Conservation (phyloP, 2,888 invertebrate species). For the Girardia tigrina region DNA sequence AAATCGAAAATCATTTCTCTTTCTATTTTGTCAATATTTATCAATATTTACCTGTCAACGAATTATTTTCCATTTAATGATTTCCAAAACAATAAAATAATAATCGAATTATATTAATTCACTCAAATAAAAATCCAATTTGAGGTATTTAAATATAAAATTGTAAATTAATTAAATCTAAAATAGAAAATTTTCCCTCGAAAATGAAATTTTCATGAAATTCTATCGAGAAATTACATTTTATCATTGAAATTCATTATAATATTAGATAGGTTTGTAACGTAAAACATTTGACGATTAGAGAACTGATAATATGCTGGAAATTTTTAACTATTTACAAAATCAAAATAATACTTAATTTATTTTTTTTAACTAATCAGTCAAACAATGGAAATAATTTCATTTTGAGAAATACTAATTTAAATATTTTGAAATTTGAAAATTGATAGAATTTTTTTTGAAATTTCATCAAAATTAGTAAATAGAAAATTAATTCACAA, state of each 20-base stretch:
- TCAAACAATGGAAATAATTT: neutral
- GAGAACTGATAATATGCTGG: neutral
- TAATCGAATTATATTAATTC: neutral
- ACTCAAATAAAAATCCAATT: neutral
- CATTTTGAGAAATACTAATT: no score
- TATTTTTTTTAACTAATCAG: constrained; percentile 12
- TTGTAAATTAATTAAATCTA: neutral
- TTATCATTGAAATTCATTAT: neutral
- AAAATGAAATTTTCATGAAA: neutral
- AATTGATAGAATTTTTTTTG: no score
- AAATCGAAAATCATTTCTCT: no score
- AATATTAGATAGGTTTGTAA: neutral
- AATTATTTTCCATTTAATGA: neutral
- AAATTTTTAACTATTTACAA: constrained; percentile 23
- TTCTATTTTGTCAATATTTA: no score
- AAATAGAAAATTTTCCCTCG: neutral
- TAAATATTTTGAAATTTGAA: no score
- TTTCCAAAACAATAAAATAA: neutral
- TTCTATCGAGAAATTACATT: neutral
- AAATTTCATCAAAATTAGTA: no score
- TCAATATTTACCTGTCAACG: neutral
- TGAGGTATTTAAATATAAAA: neutral
- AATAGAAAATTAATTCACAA: no score
- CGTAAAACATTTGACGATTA: neutral
- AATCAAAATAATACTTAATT: constrained; percentile 1